Evolutionary conservation across 2,888 invertebrate species (phyloP), one percentile per base, ranked within the genome.

Genomic region (Drosophila pullipes): DNA sequence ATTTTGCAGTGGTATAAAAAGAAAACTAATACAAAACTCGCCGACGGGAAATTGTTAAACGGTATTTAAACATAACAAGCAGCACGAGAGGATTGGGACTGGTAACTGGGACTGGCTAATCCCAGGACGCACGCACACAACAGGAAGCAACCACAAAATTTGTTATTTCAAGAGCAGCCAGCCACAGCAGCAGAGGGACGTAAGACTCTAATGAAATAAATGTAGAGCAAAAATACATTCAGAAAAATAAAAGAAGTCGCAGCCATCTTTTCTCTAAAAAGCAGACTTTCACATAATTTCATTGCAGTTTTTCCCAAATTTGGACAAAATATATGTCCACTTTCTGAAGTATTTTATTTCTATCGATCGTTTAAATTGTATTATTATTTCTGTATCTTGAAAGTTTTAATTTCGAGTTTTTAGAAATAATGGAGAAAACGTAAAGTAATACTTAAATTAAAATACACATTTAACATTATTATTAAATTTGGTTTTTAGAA

Each of bases 41-140:
- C 85, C 88, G 76, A 77, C 81, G 89, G 91, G 85, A 91, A 91
- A 86, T 91, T 89, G 90, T 90, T 91, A 91, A 91, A 91, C 91
- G 91, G 89, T 91, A 91, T 91, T 91, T 91, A 91, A 90, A 76
- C 82, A 77, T 77, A 78, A 80, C 73, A 76, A 80, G 77, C 70
- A 74, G 64, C 49, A 53, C 59, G 47, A 60, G 50, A 60, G 68
- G 31, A 47, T 28, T 65, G 50, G 60, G 57, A 58, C 47, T 67
- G 68, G 68, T 49, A 28, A 74, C 52, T 59, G 41, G 84, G 35
- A 50, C 28, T 59, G 50, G 86, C 82, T 85, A 87, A 87, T 87
- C 87, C 87, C 87, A 80, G 60, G 74, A 67, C 87, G 58, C 86
- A 86, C 87, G 89, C 81, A 82, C 82, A 81, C 79, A 81, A 74